These are phyloP conservation scores for Echeneis naucrates DNA, from an alignment of 2,797 vertebrate genomes.

Conservation along the genomic window DNA sequence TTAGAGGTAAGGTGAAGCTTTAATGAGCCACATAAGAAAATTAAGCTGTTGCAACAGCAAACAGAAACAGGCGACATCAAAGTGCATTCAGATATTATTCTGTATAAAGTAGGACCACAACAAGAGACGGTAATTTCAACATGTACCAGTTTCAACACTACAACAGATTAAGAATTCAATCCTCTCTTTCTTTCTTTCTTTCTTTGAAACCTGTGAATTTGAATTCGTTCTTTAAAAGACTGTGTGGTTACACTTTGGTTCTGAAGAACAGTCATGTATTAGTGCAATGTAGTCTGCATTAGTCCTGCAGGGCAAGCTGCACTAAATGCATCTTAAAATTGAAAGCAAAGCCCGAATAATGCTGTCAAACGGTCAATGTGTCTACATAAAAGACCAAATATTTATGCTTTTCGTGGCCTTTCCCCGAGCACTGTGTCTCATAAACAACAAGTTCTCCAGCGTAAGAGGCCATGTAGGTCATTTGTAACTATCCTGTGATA, in stretches of 20 bases:
- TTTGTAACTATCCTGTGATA: not conserved
- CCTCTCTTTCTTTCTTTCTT: conserved; percentile 6
- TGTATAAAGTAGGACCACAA: conserved; percentile 20
- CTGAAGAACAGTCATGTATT: too few species aligned
- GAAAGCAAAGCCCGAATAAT: too few species aligned
- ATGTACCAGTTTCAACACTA: conserved; percentile 12
- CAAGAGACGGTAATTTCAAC: conserved; percentile 10
- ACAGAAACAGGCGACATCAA: conserved; percentile 28
- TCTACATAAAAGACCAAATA: too few species aligned
- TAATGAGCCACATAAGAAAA: conserved; percentile 25
- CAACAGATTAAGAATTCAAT: conserved; percentile 11
- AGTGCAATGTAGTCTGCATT: too few species aligned
- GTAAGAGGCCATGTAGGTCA: not conserved
- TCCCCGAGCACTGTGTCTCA: too few species aligned
- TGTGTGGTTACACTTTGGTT: too few species aligned
- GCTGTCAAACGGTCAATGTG: too few species aligned
- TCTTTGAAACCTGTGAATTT: too few species aligned
- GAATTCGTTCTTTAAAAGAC: too few species aligned
- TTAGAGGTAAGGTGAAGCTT: conserved; percentile 34
- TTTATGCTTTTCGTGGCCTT: too few species aligned
- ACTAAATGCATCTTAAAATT: too few species aligned
- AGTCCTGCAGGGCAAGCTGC: too few species aligned
- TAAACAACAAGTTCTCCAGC: not conserved
- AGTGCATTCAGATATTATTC: not conserved
- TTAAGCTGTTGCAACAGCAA: conserved; percentile 31